Base-by-base conservation (phyloP, 2,888 invertebrate species). In the Alcis repandata region DNA sequence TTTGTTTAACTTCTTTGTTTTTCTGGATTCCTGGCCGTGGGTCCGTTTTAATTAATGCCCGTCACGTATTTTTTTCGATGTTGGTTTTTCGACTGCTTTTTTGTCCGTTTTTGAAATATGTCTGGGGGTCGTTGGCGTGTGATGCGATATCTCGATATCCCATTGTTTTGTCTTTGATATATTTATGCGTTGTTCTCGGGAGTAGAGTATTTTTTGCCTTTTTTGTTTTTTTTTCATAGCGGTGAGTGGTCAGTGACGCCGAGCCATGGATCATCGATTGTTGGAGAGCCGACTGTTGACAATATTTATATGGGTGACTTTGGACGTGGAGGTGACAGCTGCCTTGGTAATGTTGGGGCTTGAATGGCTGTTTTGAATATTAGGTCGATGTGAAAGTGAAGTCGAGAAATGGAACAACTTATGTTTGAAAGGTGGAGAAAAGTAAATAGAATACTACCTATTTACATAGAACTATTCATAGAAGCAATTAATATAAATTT, bases 1-100 rank as follows among this genome's bases (percentile, higher is more conserved):
- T 90, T 90, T 89, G 91, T 89, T 91, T 90, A 88, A 88, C 86
- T 84, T 92, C 91, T 91, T 92, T 92, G 91, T 92, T 92, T 92
- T 92, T 92, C 89, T 89, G 90, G 82, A 89, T 89, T 89, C 91
- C 89, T 88, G 87, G 87, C 88, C 89, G 89, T 89, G 91, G 91
- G 90, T 91, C 91, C 90, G 87, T 92, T 93, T 93, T 94, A 94
- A 94, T 94, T 93, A 94, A 94, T 94, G 92, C 92, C 90, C 90
- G 90, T 93, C 93, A 93, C 93, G 92, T 91, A 88, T 91, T 91
- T 92, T 92, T 92, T 92, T 88, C 85, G 84, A 83, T 86, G 89
- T 89, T 87, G 82, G 87, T 88, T 90, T 90, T 87, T 82, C 75
- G 76, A 78, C 74, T 71, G 79, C 82, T 84, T 81, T 84, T 84